Base-by-base conservation (phyloP, 2,113 vertebrate species). In the Carollia perspicillata region DNA sequence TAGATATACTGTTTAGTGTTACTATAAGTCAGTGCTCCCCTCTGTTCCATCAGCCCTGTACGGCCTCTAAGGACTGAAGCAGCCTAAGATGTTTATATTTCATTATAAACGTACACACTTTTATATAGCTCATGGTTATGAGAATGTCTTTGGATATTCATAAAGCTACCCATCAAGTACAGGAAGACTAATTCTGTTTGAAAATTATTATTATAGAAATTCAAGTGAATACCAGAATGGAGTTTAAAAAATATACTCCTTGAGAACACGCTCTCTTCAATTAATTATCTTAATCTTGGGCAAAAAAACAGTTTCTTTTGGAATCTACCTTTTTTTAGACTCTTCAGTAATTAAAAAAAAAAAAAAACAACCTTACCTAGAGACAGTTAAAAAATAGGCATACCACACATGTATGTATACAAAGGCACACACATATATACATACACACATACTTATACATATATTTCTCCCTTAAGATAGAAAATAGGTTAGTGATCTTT, bases 191-290 rank as follows among this genome's bases (percentile, higher is more conserved):
- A 63, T 94, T 79, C 58, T 51, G 1, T 53, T 89, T 74, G 35
- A 26, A 96, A 96, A 97, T 96, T 97, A 96, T 93, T 95, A 85
- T 65, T 51, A 80, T 13, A 93, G 23, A 81, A 95, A 96, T 88
- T 69, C 72, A 97, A 89, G 71, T 84, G 84, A 84, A 92, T 87
- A 35, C n/a, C 84, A 93, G 35, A 63, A 72, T 44, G 11, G 35
- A 53, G 8, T 33, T 83, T 95, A 86, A 14, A 63, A 95, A 92
- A 88, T 63, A 72, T 0, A 37, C 28, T 78, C 26, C n/a, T 69
- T 77, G 26, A 49, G 33, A 88, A 80, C 10, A 49, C 4, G 71
- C 42, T 55, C 6, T 77, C 60, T 95, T 97, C 53, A 78, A 49
- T 90, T 88, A 78, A 49, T 90, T 88, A 93, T 81, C 60, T 40